Evolutionary conservation across 2,888 invertebrate species (phyloP).

Genomic region (Drosophila borealis): DNA sequence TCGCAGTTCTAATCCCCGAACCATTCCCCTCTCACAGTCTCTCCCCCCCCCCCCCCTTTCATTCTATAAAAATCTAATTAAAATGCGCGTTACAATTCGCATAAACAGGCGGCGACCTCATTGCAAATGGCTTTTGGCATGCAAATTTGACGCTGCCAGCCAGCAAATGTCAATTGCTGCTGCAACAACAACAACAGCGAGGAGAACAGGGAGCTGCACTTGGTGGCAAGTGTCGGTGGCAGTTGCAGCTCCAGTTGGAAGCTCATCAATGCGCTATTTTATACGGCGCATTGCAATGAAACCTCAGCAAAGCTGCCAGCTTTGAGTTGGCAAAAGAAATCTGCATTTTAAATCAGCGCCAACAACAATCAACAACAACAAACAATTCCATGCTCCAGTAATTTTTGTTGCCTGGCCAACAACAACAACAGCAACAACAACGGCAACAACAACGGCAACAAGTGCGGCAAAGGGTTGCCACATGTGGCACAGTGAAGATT

Average conservation of each 20-base stretch:
- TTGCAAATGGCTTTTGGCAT: slow-evolving; percentile 60
- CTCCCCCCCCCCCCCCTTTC: slow-evolving; percentile 5
- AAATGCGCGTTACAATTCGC: slow-evolving; percentile 72
- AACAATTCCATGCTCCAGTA: slow-evolving; percentile 69
- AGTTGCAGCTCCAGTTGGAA: slow-evolving; percentile 19
- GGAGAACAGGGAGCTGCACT: slow-evolving; percentile 5
- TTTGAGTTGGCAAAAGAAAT: slow-evolving; percentile 60
- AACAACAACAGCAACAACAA: slow-evolving; percentile 30
- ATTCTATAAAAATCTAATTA: slow-evolving; percentile 62
- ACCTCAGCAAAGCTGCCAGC: slow-evolving; percentile 38
- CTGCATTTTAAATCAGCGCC: slow-evolving; percentile 71
- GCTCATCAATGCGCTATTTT: slow-evolving; percentile 62
- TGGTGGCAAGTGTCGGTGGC: slow-evolving; percentile 15
- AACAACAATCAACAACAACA: slow-evolving; percentile 42
- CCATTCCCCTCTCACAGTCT: neutral
- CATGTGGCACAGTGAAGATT: slow-evolving; percentile 51
- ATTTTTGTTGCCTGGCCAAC: slow-evolving; percentile 40
- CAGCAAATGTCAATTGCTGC: slow-evolving; percentile 50
- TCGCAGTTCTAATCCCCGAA: slow-evolving; percentile 1
- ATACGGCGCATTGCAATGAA: slow-evolving; percentile 53
- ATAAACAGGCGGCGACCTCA: slow-evolving; percentile 56
- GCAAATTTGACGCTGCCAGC: slow-evolving; percentile 47
- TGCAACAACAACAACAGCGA: slow-evolving; percentile 22
- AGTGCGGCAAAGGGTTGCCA: slow-evolving; percentile 56
- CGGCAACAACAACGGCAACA: slow-evolving; percentile 17